These are phyloP conservation scores for silkworm (Bombyx mori) DNA, from an alignment of 1,140 invertebrate species.

Conservation along the genomic window ASM3026992v2 NC_085119.1:8600001-8600500, in stretches of 20 bases:
- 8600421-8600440: slow-evolving; percentile 36
- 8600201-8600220: slow-evolving; percentile 66
- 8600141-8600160: slow-evolving; percentile 35
- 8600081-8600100: no score
- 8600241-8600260: slow-evolving; percentile 54
- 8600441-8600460: slow-evolving; percentile 23
- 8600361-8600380: slow-evolving; percentile 48
- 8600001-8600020: no score
- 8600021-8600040: no score
- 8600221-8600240: slow-evolving; percentile 58
- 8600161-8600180: slow-evolving; percentile 58
- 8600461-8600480: slow-evolving; percentile 6
- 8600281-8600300: slow-evolving; percentile 49
- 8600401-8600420: slow-evolving; percentile 38
- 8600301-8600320: slow-evolving; percentile 37
- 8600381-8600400: slow-evolving; percentile 33
- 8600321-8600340: slow-evolving; percentile 32
- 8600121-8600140: background rate
- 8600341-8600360: slow-evolving; percentile 52
- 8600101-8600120: no score
- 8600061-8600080: no score
- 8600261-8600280: slow-evolving; percentile 55
- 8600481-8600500: background rate
- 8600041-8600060: no score
- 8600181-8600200: slow-evolving; percentile 57